Percentiles rank a stretch among this genome's conserved stretches.
These are phyloP conservation scores for Xestia xanthographa DNA, from an alignment of 2,888 invertebrate genomes.

Conservation along the genomic window DNA sequence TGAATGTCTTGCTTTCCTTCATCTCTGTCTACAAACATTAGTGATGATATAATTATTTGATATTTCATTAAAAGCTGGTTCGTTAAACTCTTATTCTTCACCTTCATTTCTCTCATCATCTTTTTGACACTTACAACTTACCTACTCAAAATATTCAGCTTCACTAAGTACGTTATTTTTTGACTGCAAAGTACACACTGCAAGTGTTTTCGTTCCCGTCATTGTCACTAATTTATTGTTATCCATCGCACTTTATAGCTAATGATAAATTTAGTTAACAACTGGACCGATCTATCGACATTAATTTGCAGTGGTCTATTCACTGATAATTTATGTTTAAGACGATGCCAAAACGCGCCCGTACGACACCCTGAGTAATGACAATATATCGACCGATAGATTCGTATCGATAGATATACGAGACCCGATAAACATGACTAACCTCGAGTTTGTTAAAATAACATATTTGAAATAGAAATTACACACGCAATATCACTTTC, in stretches of 20 bases:
- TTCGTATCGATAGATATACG: conserved; percentile 64
- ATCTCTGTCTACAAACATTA: conserved; percentile 25
- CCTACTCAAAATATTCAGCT: not conserved
- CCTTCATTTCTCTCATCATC: not conserved
- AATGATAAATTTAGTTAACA: conserved; percentile 70
- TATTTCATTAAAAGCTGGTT: conserved; percentile 34
- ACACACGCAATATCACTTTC: conserved; percentile 49
- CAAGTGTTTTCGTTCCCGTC: conserved; percentile 12
- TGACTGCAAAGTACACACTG: not conserved
- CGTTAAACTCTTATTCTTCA: conserved; percentile 36
- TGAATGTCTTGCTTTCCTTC: conserved; percentile 36
- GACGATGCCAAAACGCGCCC: conserved; percentile 72
- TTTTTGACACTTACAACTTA: not conserved
- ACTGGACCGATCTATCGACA: conserved; percentile 70
- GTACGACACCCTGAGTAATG: conserved; percentile 65
- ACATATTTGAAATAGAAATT: conserved; percentile 57
- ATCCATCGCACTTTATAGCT: conserved; percentile 48
- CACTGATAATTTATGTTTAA: conserved; percentile 69
- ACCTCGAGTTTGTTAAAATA: conserved; percentile 57
- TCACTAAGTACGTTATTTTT: conserved; percentile 1
- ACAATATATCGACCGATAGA: conserved; percentile 70
- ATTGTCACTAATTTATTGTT: conserved; percentile 58
- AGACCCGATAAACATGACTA: conserved; percentile 57
- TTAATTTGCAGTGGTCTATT: conserved; percentile 63
- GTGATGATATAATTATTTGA: conserved; percentile 34